Percentiles rank a stretch among this genome's conserved stretches.
Conservation (phyloP, 2,888 invertebrate species). For the Galeopsomyia nigrocyanea region DNA sequence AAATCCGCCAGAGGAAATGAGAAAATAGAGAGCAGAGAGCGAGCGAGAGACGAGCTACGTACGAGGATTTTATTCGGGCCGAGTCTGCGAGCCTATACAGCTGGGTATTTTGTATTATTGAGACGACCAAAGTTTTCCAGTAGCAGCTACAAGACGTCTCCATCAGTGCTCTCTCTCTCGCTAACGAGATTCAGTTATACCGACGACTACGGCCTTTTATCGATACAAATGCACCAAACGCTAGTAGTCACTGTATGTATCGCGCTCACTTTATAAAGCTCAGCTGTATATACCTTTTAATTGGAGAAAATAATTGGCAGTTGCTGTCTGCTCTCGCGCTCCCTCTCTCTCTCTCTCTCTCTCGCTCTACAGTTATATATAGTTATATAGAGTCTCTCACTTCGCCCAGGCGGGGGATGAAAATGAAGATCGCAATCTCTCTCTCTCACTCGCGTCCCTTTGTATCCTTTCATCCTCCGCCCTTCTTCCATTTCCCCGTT, state of each 20-base stretch:
- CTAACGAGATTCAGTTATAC: slow-evolving; percentile 2
- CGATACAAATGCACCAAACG: neutral
- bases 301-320: slow-evolving; percentile 69
- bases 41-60: slow-evolving; percentile 40
- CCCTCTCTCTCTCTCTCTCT: slow-evolving; percentile 51
- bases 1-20: slow-evolving; percentile 38
- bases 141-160: no score
- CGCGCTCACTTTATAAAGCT: slow-evolving; percentile 28
- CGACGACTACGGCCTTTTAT: neutral
- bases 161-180: no score
- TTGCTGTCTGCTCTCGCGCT: slow-evolving; percentile 46
- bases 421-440: slow-evolving; percentile 67
- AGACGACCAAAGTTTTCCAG: no score
- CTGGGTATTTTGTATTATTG: no score
- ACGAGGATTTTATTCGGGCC: slow-evolving; percentile 32
- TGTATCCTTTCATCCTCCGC: slow-evolving; percentile 27
- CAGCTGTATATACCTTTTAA: slow-evolving; percentile 61
- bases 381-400: no score
- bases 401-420: slow-evolving; percentile 54
- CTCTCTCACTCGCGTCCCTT: slow-evolving; percentile 56
- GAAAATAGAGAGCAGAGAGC: slow-evolving; percentile 45
- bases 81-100: no score
- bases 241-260: neutral
- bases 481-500: slow-evolving; percentile 17
- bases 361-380: slow-evolving; percentile 33